Percentiles rank a stretch among this genome's conserved stretches.
phyloP scores from a whole-genome alignment of 2,113 vertebrate species.

The Hydrochoerus hydrochaeris region DNA sequence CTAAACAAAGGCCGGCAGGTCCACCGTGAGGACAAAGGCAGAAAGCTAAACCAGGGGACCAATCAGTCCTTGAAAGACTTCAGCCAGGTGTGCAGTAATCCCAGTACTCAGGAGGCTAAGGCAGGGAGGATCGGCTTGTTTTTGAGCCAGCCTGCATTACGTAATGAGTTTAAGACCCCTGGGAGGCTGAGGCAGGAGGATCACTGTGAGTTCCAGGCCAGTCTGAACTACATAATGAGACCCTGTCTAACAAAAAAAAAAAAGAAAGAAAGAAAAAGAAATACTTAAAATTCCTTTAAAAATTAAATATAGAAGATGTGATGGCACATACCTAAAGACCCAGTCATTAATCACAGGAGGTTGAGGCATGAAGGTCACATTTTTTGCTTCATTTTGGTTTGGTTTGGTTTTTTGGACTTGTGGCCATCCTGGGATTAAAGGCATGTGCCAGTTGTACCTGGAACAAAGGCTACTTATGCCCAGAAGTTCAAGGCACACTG shows the following conservation, averaged over 20 bases:
- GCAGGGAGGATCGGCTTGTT: background rate
- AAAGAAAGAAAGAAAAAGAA: background rate
- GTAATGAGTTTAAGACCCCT: background rate
- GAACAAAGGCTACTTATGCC: background rate
- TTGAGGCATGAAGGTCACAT: background rate
- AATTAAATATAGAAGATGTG: background rate
- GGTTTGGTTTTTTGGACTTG: no score
- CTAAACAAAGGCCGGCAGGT: background rate
- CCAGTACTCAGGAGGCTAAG: background rate
- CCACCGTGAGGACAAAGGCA: background rate
- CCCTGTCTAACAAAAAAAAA: background rate
- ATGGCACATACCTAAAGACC: background rate
- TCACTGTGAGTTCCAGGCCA: background rate
- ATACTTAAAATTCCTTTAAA: background rate
- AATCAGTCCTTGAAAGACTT: background rate
- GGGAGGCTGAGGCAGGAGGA: background rate
- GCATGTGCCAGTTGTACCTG: background rate
- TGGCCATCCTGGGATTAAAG: background rate
- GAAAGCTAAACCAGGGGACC: background rate
- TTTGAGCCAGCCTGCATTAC: background rate
- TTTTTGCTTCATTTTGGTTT: no score
- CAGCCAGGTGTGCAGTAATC: background rate
- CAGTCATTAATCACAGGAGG: background rate
- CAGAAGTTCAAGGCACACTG: background rate
- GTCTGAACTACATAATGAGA: background rate